phyloP scores from a whole-genome alignment of 2,113 vertebrate species.

The Recurvirostra avosetta region DNA sequence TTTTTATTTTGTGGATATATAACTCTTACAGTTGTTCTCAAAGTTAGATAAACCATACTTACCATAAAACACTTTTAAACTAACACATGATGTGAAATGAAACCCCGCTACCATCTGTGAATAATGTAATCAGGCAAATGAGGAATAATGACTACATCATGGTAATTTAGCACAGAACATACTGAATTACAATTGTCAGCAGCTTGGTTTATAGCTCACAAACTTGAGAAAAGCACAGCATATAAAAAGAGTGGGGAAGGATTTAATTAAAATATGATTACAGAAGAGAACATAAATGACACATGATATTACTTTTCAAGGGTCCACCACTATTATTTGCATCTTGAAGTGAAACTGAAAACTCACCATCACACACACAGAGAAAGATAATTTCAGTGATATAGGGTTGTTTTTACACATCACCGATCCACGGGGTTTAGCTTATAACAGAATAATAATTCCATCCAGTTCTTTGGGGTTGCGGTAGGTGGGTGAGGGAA shows the following conservation, averaged over 20 bases:
- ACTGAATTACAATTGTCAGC: conserved; percentile 54
- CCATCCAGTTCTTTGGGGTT: neutral
- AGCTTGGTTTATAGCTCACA: conserved; percentile 38
- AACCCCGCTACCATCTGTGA: conserved; percentile 45
- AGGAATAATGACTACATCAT: conserved; percentile 47
- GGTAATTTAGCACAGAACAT: conserved; percentile 42
- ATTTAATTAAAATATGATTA: conserved; percentile 19
- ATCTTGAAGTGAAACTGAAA: neutral
- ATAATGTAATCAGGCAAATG: conserved; percentile 54
- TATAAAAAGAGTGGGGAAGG: neutral
- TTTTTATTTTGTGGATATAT: neutral
- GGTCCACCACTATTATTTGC: neutral
- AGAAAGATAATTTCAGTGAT: neutral
- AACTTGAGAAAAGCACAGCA: conserved; percentile 3
- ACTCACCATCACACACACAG: fast-evolving
- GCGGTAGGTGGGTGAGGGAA: neutral
- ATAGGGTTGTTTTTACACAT: neutral
- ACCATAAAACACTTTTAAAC: neutral
- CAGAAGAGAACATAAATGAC: neutral
- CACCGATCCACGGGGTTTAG: neutral
- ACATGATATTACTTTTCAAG: neutral
- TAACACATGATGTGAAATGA: neutral
- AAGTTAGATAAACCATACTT: neutral
- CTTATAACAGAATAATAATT: neutral
- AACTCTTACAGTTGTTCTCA: neutral